Evolutionary conservation across 2,113 vertebrate species (phyloP), one percentile per base, ranked within the genome.

Genomic region (Cynoglossus semilaevis): DNA sequence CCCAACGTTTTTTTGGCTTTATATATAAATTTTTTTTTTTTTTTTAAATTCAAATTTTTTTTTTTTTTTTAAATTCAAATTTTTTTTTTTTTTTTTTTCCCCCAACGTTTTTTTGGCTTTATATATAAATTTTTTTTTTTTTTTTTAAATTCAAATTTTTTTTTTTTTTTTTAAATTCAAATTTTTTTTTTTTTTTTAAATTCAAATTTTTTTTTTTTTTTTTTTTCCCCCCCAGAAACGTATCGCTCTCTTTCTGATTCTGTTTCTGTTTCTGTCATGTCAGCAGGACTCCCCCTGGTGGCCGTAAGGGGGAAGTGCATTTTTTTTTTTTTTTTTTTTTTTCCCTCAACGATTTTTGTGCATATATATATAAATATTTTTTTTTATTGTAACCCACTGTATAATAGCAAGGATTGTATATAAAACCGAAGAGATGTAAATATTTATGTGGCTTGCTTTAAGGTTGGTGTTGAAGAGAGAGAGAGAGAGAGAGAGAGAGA

Each of bases 381-480:
- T 74, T 73, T 80, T 79, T 66, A 83, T 87, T 87, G 85, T 89
- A 86, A 84, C 89, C 74, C 88, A 79, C 86, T 76, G 92, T 91
- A 79, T 71, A 59, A 88, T 88, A 91, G 84, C 88, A 41, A 70
- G 87, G 90, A 90, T 90, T 94, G 92, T 90, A 82, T 82, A 88
- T 92, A 92, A 88, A 87, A 88, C 80, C 84, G 86, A 79, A 86
- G 81, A 81, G 91, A 89, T 94, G 92, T 93, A 92, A 89, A 93
- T 94, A 93, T 92, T 91, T 81, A 88, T 90, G 74, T 92, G 77
- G 88, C 87, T 92, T 90, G 91, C 92, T 92, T 70, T 75, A 76
- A 89, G 90, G 89, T 91, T 85, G 86, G 88, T 90, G 70, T 84
- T 82, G 80, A 8, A 67, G 85, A 85, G 84, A 41, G 77, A 77